A percentile compares a stretch with the other conserved stretches of the same genome.
phyloP scores from a whole-genome alignment of 1,140 invertebrate genomes.

The Drosophila kurseongensis region DNA sequence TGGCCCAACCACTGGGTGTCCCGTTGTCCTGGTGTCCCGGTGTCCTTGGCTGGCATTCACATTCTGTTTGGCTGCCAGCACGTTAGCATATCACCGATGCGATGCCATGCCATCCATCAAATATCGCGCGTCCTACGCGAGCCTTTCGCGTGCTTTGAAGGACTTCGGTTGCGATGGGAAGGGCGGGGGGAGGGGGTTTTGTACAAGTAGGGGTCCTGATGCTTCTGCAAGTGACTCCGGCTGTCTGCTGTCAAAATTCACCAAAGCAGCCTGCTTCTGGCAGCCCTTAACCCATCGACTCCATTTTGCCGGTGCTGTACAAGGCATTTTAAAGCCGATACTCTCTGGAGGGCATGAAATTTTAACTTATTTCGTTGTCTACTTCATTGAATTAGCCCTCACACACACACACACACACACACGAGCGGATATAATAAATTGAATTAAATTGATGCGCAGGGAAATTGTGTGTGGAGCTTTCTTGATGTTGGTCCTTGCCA shows the following conservation, averaged over 20 bases:
- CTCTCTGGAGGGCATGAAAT: constrained; percentile 45
- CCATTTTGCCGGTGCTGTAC: constrained; percentile 10
- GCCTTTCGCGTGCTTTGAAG: constrained; percentile 38
- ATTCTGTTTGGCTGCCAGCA: constrained; percentile 67
- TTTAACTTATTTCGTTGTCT: constrained; percentile 73
- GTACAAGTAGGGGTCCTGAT: constrained; percentile 10
- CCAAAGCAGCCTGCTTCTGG: constrained; percentile 4
- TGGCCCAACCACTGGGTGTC: constrained; percentile 4
- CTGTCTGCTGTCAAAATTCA: constrained; percentile 58
- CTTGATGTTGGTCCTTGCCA: constrained; percentile 27
- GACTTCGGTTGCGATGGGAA: constrained; percentile 1
- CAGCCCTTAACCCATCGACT: neutral
- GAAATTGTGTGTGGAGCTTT: constrained; percentile 37
- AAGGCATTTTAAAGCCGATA: constrained; percentile 47
- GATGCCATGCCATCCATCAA: constrained; percentile 80
- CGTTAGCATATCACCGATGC: constrained; percentile 77
- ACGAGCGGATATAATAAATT: constrained; percentile 64
- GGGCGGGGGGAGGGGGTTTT: neutral
- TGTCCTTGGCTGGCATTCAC: constrained; percentile 31
- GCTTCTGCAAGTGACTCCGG: constrained; percentile 23
- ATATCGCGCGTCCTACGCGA: constrained; percentile 64
- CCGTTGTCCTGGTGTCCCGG: constrained; percentile 4
- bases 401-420: constrained; percentile 1
- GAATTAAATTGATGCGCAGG: constrained; percentile 71
- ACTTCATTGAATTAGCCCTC: constrained; percentile 74